Evolutionary conservation across 2,113 vertebrate genomes (phyloP), one percentile per base, ranked within the genome.

Genomic region (Eurypyga helias): DNA sequence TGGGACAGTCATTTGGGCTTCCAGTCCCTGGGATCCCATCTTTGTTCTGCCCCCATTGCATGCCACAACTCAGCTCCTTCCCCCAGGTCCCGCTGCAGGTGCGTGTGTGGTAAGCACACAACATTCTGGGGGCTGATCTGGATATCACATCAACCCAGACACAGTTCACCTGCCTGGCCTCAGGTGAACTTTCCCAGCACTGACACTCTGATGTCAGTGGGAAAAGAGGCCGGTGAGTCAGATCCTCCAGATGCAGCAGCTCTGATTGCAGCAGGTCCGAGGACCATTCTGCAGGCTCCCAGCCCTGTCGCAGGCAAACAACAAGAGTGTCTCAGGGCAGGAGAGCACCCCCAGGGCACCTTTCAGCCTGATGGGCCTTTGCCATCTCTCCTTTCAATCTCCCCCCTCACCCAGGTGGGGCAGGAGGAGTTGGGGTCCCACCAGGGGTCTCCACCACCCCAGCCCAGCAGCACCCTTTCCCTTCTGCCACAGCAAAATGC

Each of bases 231-330:
- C 2, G 4, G 6, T 64, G 52, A 46, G 11, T 7, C 21, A 26
- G 58, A 55, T 77, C 11, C 33, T 69, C 13, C 66, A 77, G 51
- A 18, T 2, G 2, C 28, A 60, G 57, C 49, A 6, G 1, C 28
- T 79, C 20, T 0, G 1, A 3, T 54, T 52, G 64, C 2, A 2
- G 18, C 43, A 80, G 58, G 38, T 4, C 29, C 24, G 46, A 48
- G 55, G 46, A 26, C 4, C 0, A 0, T 49, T 25, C 25, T 4
- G 0, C 33, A 46, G 46, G 43, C 11, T 93, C 29, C 43, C 62
- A 64, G 28, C 17, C 21, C 41, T 43, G 48, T 25, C 6, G 43
- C 33, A 57, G 18, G 5, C 17, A 82, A 52, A 57, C 3, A 9
- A 25, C 12, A 43, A 82, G 25, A 88, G 13, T 18, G 72, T 8